Evolutionary conservation across 1,140 invertebrate genomes (phyloP).

Genomic region (Drosophila paulistorum): DNA sequence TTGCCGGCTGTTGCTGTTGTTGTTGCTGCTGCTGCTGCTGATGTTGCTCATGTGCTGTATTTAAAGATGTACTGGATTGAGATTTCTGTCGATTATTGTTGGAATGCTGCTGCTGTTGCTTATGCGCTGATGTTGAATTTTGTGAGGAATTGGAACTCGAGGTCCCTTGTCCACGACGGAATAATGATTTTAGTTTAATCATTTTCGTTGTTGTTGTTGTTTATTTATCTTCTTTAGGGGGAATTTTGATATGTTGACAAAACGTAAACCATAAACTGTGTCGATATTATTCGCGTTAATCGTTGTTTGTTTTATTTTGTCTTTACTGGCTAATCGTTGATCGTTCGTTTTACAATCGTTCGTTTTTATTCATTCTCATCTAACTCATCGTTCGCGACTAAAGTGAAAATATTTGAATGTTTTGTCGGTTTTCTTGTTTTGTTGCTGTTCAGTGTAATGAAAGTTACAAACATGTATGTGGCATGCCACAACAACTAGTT

Average conservation of each 20-base stretch:
- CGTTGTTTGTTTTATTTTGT: not conserved
- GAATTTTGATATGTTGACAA: constrained; percentile 40
- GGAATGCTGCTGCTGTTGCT: constrained; percentile 66
- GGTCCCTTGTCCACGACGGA: constrained; percentile 88
- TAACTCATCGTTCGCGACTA: constrained; percentile 33
- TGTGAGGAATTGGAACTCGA: constrained; percentile 80
- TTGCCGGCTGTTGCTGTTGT: constrained; percentile 21
- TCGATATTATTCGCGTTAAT: constrained; percentile 31
- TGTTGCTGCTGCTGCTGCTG: constrained; percentile 39
- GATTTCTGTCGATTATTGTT: constrained; percentile 79
- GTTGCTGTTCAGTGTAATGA: constrained; percentile 28
- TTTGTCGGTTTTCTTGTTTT: constrained; percentile 2
- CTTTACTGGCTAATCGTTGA: constrained; percentile 5
- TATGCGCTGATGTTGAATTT: constrained; percentile 54
- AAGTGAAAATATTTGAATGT: constrained; percentile 44
- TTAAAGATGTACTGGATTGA: constrained; percentile 75
- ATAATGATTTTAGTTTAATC: constrained; percentile 92
- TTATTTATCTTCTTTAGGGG: constrained; percentile 9
- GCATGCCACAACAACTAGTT: constrained; percentile 46
- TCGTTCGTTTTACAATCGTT: constrained; percentile 2
- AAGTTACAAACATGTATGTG: constrained; percentile 21
- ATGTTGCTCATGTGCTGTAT: constrained; percentile 72
- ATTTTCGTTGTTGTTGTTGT: constrained; percentile 81
- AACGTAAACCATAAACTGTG: constrained; percentile 64
- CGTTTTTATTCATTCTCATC: constrained; percentile 33